Percentiles rank a stretch among this genome's conserved stretches.
Evolutionary conservation across 2,113 vertebrate genomes (phyloP).

Genomic region (Ovibos moschatus): DNA sequence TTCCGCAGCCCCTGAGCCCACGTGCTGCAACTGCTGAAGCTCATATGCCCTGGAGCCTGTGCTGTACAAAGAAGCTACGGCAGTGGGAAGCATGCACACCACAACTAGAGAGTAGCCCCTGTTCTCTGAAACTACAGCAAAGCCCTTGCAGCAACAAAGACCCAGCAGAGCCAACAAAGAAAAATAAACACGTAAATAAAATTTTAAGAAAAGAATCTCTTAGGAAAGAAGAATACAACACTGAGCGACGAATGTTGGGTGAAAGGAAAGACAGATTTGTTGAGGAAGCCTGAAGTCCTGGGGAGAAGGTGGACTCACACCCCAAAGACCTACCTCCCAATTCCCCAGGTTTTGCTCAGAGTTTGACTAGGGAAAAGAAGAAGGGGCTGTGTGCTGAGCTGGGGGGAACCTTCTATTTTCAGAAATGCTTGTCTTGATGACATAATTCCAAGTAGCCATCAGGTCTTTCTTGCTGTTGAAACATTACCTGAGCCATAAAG

Average conservation of each 20-base stretch:
- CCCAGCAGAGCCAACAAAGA: neutral
- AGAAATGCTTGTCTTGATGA: neutral
- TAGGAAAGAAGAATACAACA: neutral
- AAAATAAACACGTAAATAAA: neutral
- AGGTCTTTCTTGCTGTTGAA: neutral
- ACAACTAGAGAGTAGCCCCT: neutral
- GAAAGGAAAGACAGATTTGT: neutral
- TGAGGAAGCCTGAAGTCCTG: neutral
- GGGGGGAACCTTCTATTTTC: neutral
- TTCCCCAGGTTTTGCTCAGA: neutral
- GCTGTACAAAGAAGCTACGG: neutral
- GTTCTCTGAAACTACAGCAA: neutral
- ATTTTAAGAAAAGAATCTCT: neutral
- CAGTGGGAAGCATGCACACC: neutral
- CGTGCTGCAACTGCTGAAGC: neutral
- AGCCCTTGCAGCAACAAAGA: neutral
- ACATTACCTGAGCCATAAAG: neutral
- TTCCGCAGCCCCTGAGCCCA: accelerated
- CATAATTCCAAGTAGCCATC: neutral
- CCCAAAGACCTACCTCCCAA: neutral
- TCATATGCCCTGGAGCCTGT: neutral
- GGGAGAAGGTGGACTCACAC: neutral
- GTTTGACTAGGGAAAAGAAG: neutral
- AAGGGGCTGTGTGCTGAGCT: no score
- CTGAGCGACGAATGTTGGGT: neutral